Conservation (phyloP, 2,797 vertebrate genomes). For the Helostoma temminkii region DNA sequence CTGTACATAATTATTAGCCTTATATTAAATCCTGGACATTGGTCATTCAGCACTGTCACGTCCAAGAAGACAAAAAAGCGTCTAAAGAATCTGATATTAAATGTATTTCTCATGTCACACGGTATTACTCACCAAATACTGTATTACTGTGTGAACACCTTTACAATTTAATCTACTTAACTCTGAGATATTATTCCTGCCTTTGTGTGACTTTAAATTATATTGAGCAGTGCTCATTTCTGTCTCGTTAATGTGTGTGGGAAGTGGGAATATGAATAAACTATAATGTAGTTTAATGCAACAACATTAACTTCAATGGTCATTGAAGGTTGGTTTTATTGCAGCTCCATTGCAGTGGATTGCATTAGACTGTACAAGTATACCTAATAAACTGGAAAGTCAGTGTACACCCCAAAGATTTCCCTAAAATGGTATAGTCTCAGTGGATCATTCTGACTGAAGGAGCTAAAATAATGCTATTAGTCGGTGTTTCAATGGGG, state of each 20-base stretch:
- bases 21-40: constrained; percentile 34
- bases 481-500: constrained; percentile 53
- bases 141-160: not conserved
- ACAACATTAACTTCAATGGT: not conserved
- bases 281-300: not conserved
- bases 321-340: constrained; percentile 39
- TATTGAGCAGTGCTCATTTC: not conserved
- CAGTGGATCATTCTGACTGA: constrained; percentile 55
- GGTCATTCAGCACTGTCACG: constrained; percentile 16
- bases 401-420: constrained; percentile 39
- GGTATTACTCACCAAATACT: not conserved
- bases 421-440: constrained; percentile 54
- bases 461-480: constrained; percentile 62
- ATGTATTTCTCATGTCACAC: not conserved
- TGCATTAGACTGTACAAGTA: constrained; percentile 55
- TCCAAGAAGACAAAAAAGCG: not conserved
- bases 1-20: too few species aligned
- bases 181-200: not conserved
- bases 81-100: not conserved
- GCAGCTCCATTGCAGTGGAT: constrained; percentile 43
- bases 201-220: not conserved
- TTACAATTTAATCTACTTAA: not conserved
- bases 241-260: constrained; percentile 3
- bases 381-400: constrained; percentile 53
- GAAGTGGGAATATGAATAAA: not conserved